These are phyloP conservation scores for Riparia riparia DNA, from an alignment of 2,113 vertebrate species.

Conservation along the genomic window DNA sequence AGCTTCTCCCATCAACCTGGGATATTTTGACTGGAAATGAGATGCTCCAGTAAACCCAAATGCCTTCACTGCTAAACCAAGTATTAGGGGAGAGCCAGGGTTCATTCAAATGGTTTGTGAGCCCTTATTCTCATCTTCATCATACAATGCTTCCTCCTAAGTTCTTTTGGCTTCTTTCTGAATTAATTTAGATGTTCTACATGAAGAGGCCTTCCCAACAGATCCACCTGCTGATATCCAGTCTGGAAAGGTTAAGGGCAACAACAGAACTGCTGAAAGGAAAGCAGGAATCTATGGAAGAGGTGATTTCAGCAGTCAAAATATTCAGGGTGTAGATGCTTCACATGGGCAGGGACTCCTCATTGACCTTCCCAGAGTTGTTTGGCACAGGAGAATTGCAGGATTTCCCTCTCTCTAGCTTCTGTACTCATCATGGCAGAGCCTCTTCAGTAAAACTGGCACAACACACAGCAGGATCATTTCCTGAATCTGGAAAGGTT, in stretches of 20 bases:
- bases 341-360: not conserved
- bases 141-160: not conserved
- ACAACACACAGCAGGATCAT: not conserved
- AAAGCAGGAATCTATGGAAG: not conserved
- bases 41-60: not conserved
- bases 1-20: not conserved
- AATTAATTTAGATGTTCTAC: not conserved
- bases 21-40: not conserved
- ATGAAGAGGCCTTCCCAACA: not conserved
- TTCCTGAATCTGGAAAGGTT: not conserved
- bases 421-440: not conserved
- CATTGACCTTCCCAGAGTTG: not conserved
- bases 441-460: not conserved
- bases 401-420: not conserved
- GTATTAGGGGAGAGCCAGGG: not conserved
- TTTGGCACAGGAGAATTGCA: not conserved
- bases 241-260: not conserved
- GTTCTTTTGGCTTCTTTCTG: not conserved
- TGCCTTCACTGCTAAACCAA: not conserved
- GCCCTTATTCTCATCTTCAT: not conserved
- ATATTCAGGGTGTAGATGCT: not conserved
- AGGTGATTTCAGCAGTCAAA: not conserved
- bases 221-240: not conserved
- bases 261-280: not conserved
- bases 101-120: not conserved